Evolutionary conservation across 2,797 vertebrate species (phyloP).

Genomic region (Delichon dasypus): DNA sequence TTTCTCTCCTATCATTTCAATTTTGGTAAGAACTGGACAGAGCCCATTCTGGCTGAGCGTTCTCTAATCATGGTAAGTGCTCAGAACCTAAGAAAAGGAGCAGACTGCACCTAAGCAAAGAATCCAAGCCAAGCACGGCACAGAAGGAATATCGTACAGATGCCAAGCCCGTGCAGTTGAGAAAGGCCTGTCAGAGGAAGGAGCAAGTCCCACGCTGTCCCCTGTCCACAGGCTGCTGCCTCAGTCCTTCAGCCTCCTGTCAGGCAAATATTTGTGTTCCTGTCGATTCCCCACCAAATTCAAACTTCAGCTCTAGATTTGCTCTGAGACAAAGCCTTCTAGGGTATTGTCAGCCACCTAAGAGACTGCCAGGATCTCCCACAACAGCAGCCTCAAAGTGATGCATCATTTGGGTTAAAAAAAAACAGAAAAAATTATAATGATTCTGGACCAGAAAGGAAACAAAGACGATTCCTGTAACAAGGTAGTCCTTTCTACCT

Average conservation of each 20-base stretch:
- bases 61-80: slow-evolving; percentile 18
- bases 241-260: not conserved
- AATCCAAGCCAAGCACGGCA: not conserved
- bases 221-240: not conserved
- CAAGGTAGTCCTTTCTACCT: not conserved
- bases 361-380: not conserved
- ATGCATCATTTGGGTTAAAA: not conserved
- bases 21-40: not conserved
- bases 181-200: not conserved
- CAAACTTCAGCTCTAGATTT: not conserved
- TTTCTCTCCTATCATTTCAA: not conserved
- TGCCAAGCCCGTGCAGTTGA: not conserved
- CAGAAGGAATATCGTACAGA: not conserved
- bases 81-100: not conserved
- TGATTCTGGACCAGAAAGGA: not conserved
- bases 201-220: not conserved
- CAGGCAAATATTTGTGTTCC: not conserved
- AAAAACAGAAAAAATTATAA: not conserved
- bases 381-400: not conserved
- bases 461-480: not conserved
- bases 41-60: not conserved
- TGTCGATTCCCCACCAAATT: not conserved
- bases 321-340: not conserved
- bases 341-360: not conserved
- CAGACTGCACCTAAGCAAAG: slow-evolving; percentile 17